Conservation (phyloP, 1,140 invertebrate genomes). For the Drosophila arawakana region DNA sequence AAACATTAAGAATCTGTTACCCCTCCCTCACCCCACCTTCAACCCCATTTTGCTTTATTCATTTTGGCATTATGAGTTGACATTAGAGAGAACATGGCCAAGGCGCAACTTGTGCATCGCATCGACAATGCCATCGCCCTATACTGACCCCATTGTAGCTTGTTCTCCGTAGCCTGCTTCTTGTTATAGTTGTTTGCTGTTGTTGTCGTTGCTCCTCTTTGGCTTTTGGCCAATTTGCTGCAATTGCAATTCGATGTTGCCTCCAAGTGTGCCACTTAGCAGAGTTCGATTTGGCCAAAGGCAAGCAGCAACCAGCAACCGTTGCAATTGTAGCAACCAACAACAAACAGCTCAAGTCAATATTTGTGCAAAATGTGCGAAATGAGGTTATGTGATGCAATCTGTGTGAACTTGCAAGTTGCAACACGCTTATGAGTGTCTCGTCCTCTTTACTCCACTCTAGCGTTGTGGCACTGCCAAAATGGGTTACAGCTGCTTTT, state of each 20-base stretch:
- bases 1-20: conserved; percentile 14
- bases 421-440: conserved; percentile 33
- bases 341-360: conserved; percentile 39
- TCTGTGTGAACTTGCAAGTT: conserved; percentile 57
- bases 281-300: conserved; percentile 43
- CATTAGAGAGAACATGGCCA: conserved; percentile 59
- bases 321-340: conserved; percentile 5
- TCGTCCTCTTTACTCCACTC: background rate
- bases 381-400: conserved; percentile 55
- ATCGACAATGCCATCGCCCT: conserved; percentile 64
- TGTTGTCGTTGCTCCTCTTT: conserved; percentile 45
- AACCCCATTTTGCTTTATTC: conserved; percentile 2
- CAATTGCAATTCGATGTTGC: conserved; percentile 56
- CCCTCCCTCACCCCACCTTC: background rate
- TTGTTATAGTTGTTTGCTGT: conserved; percentile 17
- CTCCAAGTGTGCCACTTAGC: conserved; percentile 68
- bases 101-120: conserved; percentile 38
- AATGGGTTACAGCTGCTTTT: conserved; percentile 41
- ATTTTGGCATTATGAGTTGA: conserved; percentile 61
- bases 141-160: conserved; percentile 68
- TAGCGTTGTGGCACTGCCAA: conserved; percentile 7
- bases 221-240: conserved; percentile 67
- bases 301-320: conserved; percentile 19
- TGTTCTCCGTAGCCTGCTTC: conserved; percentile 19
- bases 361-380: conserved; percentile 47